Evolutionary conservation across 1,140 invertebrate species (phyloP).

Genomic region (Danaus melanippus): DNA sequence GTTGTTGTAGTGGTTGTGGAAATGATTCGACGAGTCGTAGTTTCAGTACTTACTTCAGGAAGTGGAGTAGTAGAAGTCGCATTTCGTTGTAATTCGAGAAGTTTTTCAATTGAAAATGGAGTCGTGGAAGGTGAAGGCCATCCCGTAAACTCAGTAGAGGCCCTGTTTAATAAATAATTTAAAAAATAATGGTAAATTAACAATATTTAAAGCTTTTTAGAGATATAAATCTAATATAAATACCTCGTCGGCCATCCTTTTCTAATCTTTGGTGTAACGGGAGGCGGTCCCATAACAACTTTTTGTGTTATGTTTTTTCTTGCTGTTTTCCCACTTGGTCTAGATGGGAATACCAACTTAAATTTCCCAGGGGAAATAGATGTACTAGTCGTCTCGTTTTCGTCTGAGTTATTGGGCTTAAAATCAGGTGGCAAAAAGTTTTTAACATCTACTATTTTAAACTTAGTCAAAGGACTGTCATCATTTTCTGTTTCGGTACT

Average conservation of each 20-base stretch:
- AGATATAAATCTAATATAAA: constrained; percentile 14
- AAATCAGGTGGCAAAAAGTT: constrained; percentile 76
- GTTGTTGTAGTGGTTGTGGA: constrained; percentile 85
- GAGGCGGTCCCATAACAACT: constrained; percentile 48
- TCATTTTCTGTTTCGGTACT: constrained; percentile 36
- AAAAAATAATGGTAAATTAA: background rate
- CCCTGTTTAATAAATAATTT: constrained; percentile 67
- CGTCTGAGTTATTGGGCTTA: constrained; percentile 56
- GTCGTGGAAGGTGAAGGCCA: constrained; percentile 90
- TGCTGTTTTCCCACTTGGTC: constrained; percentile 79
- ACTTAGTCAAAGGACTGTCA: constrained; percentile 49
- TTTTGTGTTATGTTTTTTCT: constrained; percentile 76
- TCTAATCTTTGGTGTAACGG: constrained; percentile 78
- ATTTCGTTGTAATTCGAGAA: constrained; percentile 80
- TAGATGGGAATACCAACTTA: constrained; percentile 85
- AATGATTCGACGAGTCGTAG: constrained; percentile 75
- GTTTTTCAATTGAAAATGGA: constrained; percentile 86
- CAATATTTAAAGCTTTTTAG: background rate
- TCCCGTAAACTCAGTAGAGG: constrained; percentile 89
- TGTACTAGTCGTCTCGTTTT: constrained; percentile 30
- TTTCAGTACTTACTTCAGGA: constrained; percentile 65
- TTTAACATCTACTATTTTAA: constrained; percentile 72
- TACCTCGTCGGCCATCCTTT: constrained; percentile 87
- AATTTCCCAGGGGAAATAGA: constrained; percentile 68
- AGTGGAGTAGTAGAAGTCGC: constrained; percentile 71